Base-by-base conservation (phyloP, 2,888 invertebrate genomes). In the Cantharis flavilabris region DNA sequence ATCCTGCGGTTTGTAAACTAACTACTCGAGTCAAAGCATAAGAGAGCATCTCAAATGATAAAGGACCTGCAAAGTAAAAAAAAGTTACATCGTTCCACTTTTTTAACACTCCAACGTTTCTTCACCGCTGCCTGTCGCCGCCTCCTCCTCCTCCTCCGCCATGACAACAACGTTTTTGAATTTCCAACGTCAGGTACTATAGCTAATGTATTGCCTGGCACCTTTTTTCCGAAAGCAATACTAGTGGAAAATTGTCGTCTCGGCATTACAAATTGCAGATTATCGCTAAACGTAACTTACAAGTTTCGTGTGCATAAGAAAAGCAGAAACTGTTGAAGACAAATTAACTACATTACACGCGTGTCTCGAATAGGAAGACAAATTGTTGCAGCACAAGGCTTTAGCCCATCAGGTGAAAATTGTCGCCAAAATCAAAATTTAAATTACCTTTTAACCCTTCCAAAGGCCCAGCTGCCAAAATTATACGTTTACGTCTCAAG, bases 361-460 rank as follows among this genome's bases (percentile, higher is more conserved):
- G 73, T 73, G 76, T 73, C 76, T 70, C 65, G 76, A 70, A 73
- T 73, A 71, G 62, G 76, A 73, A 76, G 72, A 76, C 64, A 72
- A 76, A 76, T 76, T 76, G 65, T 73, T 70, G 30, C 72, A 65
- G 76, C 70, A 65, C 72, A 73, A 28, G 76, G 64, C 16, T n/a
- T 2, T 49, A n/a, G 23, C 23, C 23, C 23, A 23, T n/a, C 11
- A 49, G 49, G 49, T 49, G 49, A 49, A 49, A 49, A 49, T 49
- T n/a, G 49, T 49, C 49, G 7, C n/a, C 5, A n/a, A 49, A 49
- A n/a, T 49, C 49, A 13, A 49, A 26, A 26, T 26, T 26, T 26
- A 26, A 26, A 26, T 26, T 26, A 23, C 9, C 1, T 26, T 26
- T 26, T 26, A 9, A 26, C 9, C 23, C 5, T 4, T 23, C 23